Conservation (phyloP, 2,888 invertebrate species). For the Pollenia labialis region DNA sequence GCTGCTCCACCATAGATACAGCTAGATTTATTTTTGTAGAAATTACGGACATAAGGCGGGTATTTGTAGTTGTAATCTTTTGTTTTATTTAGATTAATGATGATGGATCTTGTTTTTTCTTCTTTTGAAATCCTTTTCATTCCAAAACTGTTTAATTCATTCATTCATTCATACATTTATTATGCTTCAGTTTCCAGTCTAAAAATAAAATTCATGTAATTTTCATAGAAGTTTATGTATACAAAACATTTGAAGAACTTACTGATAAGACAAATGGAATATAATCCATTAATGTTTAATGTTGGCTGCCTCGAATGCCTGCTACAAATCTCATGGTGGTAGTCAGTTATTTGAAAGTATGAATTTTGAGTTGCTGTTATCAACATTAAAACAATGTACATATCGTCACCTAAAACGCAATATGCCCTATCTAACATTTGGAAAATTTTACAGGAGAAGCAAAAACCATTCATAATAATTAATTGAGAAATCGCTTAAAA, state of each 20-base stretch:
- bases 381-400: too few species aligned
- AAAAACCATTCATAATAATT: too few species aligned
- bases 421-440: too few species aligned
- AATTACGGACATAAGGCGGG: too few species aligned
- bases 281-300: not conserved
- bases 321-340: conserved; percentile 9
- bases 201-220: not conserved
- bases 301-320: not conserved
- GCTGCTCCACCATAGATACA: too few species aligned
- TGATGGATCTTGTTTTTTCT: conserved; percentile 16
- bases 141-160: conserved; percentile 13
- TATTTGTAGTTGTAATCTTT: too few species aligned
- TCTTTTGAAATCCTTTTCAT: not conserved
- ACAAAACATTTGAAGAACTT: conserved; percentile 19
- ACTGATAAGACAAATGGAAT: conserved; percentile 33
- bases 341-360: not conserved
- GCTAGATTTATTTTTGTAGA: too few species aligned
- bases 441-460: too few species aligned
- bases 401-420: too few species aligned
- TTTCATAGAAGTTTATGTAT: conserved; percentile 2
- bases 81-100: conserved; percentile 52
- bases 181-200: not conserved
- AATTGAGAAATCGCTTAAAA: too few species aligned
- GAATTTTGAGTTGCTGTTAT: conserved; percentile 41
- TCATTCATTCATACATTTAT: not conserved